Conservation (phyloP, 2,888 invertebrate species). For the Erynnis tages region DNA sequence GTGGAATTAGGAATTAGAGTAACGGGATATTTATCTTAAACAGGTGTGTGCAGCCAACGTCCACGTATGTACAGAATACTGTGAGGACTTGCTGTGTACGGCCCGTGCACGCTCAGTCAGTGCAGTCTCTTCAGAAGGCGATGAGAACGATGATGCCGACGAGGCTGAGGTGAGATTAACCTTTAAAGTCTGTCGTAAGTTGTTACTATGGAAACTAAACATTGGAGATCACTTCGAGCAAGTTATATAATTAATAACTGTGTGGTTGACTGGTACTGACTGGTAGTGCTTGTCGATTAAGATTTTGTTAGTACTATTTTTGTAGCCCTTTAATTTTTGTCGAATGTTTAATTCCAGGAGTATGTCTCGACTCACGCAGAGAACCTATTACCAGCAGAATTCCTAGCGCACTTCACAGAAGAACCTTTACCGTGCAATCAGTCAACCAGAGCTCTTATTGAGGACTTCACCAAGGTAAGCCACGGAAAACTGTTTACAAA, state of each 20-base stretch:
- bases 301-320: too few relatives aligned
- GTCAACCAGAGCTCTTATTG: constrained; percentile 81
- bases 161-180: constrained; percentile 50
- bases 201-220: too few relatives aligned
- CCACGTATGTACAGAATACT: constrained; percentile 76
- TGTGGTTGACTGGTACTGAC: too few relatives aligned
- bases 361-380: constrained; percentile 70
- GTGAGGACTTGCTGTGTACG: constrained; percentile 76
- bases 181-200: too few relatives aligned
- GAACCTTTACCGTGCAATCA: constrained; percentile 67
- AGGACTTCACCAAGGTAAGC: constrained; percentile 79
- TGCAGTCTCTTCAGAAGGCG: constrained; percentile 61
- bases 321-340: background rate
- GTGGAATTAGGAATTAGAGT: too few relatives aligned
- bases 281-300: too few relatives aligned
- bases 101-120: constrained; percentile 67
- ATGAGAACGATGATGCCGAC: constrained; percentile 49
- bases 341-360: constrained; percentile 2
- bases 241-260: too few relatives aligned
- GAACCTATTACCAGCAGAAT: constrained; percentile 53
- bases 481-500: too few relatives aligned
- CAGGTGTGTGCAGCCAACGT: constrained; percentile 64
- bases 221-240: too few relatives aligned
- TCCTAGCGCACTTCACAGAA: constrained; percentile 56
- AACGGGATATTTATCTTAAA: too few relatives aligned